Conservation (phyloP, 2,113 vertebrate genomes). For the Thryonomys swinderianus region DNA sequence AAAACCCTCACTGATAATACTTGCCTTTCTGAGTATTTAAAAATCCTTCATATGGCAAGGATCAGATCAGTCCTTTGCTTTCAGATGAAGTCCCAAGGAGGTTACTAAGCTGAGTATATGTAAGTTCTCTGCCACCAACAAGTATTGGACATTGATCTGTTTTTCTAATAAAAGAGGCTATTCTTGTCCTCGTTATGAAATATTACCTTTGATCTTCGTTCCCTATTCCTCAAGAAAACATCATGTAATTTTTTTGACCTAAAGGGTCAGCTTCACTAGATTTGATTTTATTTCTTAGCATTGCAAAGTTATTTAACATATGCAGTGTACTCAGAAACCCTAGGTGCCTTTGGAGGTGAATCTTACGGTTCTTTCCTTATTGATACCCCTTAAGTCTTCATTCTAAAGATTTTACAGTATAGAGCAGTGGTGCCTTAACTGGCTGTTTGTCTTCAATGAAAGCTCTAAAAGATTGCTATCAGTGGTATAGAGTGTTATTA, state of each 20-base stretch:
- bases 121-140: not conserved
- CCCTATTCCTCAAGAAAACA: conserved; percentile 50
- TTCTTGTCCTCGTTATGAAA: conserved; percentile 43
- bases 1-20: conserved; percentile 34
- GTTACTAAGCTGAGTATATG: conserved; percentile 40
- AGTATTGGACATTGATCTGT: conserved; percentile 32
- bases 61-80: conserved; percentile 43
- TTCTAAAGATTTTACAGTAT: conserved; percentile 1
- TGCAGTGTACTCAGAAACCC: conserved; percentile 27
- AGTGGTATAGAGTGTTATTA: conserved; percentile 26
- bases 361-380: conserved; percentile 38
- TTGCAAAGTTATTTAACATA: conserved; percentile 51
- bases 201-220: conserved; percentile 28
- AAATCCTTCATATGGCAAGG: not conserved
- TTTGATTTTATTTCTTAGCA: conserved; percentile 46
- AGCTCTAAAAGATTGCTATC: not conserved
- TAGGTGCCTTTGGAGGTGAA: conserved; percentile 30
- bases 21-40: not conserved
- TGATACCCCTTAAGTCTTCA: not conserved
- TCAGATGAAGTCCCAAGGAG: conserved; percentile 28
- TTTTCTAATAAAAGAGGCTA: conserved; percentile 2
- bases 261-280: conserved; percentile 41
- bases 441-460: not conserved
- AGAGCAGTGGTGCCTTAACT: not conserved
- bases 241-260: conserved; percentile 48